phyloP scores from a whole-genome alignment of 2,113 vertebrate genomes.

The Anolis sagrei region DNA sequence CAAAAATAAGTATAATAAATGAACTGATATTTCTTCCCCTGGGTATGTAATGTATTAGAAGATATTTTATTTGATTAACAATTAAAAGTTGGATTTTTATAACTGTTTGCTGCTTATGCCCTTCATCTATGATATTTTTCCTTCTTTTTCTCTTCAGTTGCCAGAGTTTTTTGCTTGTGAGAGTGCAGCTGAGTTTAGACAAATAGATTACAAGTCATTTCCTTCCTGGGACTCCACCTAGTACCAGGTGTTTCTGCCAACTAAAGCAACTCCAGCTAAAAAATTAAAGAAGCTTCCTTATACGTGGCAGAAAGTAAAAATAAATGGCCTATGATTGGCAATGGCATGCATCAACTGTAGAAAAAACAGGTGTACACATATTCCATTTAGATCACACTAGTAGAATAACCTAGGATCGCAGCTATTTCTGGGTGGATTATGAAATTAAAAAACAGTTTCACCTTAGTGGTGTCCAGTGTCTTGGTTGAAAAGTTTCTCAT shows the following conservation, averaged over 20 bases:
- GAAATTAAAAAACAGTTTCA: slow-evolving; percentile 7
- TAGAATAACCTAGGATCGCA: neutral
- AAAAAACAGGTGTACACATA: neutral
- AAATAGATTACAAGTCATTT: slow-evolving; percentile 22
- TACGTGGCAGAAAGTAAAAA: neutral
- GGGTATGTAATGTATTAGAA: neutral
- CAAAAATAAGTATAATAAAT: neutral
- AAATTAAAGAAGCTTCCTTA: rapidly evolving
- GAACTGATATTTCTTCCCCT: neutral
- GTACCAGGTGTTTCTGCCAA: slow-evolving; percentile 9
- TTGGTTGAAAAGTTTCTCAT: neutral
- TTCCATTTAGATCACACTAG: neutral
- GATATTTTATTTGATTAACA: neutral
- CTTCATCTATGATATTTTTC: neutral
- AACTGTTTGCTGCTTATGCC: neutral
- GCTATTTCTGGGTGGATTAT: neutral
- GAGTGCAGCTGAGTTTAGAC: slow-evolving; percentile 1
- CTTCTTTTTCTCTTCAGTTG: neutral
- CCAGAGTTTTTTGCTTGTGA: neutral
- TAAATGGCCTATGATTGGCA: neutral
- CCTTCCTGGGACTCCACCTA: slow-evolving; percentile 22
- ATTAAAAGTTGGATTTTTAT: too few species aligned
- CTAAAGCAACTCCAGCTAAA: neutral
- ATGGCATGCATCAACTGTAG: neutral
- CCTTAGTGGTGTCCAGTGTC: neutral